phyloP scores from a whole-genome alignment of 2,797 vertebrate species.

The Gobionotothen gibberifrons region DNA sequence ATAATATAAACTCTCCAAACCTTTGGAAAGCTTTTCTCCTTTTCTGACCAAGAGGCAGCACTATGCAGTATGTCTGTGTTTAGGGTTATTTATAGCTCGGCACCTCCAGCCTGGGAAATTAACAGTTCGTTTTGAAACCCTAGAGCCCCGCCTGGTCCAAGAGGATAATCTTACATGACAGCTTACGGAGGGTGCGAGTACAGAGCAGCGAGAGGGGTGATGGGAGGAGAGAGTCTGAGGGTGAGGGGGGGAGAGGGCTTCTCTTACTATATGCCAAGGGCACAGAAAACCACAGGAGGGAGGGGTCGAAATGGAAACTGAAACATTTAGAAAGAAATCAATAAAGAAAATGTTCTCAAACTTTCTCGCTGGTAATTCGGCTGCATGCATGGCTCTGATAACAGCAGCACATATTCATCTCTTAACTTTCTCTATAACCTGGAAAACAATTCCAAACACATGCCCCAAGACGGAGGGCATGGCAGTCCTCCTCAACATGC shows the following conservation, averaged over 20 bases:
- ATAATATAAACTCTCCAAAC: conserved; percentile 14
- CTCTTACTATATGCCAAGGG: conserved; percentile 51
- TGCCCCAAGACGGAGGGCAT: conserved; percentile 9
- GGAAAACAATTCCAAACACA: conserved; percentile 16
- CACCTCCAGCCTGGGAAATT: conserved; percentile 81
- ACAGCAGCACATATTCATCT: background rate
- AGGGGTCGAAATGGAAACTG: conserved; percentile 38
- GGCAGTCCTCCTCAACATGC: conserved; percentile 49
- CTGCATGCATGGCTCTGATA: background rate
- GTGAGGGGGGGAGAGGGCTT: conserved; percentile 20
- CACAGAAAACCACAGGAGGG: conserved; percentile 16
- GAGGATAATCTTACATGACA: conserved; percentile 85
- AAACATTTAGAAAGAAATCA: conserved; percentile 25
- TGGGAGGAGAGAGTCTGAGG: conserved; percentile 44
- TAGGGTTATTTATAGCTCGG: conserved; percentile 78
- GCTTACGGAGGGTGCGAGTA: conserved; percentile 71
- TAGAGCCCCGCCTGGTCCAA: conserved; percentile 75
- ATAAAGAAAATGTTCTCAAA: conserved; percentile 26
- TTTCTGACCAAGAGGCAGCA: conserved; percentile 54
- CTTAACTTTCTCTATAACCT: background rate
- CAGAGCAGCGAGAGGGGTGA: conserved; percentile 54
- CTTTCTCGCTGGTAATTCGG: background rate
- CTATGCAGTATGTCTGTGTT: conserved; percentile 57
- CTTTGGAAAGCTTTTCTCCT: conserved; percentile 31
- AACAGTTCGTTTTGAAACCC: conserved; percentile 85